These are phyloP conservation scores for Stylophora pistillata DNA, from an alignment of 64 coral and sea anemone species.

Conservation along the genomic window DNA sequence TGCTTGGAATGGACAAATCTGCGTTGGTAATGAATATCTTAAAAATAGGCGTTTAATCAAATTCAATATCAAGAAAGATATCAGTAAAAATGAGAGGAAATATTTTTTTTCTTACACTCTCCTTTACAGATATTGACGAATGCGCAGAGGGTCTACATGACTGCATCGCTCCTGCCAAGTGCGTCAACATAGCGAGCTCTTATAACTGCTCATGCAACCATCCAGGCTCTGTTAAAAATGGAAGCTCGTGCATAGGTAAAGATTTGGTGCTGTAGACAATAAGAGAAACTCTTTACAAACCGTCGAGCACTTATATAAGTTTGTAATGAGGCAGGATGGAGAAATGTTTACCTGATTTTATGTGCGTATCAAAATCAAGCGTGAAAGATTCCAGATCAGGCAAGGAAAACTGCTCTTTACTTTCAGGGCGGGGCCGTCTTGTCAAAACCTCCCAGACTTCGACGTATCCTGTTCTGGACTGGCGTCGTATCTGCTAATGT, in stretches of 20 bases:
- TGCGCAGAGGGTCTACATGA: background rate
- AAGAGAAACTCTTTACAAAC: no score
- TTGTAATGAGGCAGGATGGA: no score
- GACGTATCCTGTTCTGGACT: no score
- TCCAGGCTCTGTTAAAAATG: background rate
- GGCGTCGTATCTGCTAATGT: no score
- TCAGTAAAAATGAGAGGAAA: background rate
- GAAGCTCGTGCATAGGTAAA: conserved; percentile 5
- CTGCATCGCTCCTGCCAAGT: background rate
- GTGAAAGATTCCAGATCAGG: no score
- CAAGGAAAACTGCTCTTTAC: no score
- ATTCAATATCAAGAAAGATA: background rate
- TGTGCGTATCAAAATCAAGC: no score
- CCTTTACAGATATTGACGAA: conserved; percentile 19
- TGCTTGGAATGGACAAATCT: conserved; percentile 2
- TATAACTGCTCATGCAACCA: conserved; percentile 8
- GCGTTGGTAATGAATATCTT: conserved; percentile 4
- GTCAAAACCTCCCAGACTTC: no score
- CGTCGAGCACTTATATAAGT: no score
- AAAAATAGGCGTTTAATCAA: background rate
- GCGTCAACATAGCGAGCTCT: background rate
- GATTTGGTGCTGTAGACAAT: background rate
- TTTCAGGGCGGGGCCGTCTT: no score
- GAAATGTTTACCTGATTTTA: no score
- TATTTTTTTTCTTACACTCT: background rate